A percentile compares a stretch with the other conserved stretches of the same genome.
Conservation (phyloP, 1,140 invertebrate genomes). For the Scaptomyza hsui region DNA sequence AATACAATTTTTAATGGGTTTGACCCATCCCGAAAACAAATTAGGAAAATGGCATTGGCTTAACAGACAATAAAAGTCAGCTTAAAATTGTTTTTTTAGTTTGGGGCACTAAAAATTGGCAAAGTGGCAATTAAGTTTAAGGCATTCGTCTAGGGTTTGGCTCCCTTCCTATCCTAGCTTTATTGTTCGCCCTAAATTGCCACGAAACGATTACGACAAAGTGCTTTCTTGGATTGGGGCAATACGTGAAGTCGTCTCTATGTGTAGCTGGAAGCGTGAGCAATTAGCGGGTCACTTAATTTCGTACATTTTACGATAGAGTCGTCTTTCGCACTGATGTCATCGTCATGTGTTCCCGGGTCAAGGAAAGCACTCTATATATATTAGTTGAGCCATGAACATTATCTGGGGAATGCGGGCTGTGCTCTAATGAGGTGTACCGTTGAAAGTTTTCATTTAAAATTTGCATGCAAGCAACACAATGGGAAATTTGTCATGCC, state of each 20-base stretch:
- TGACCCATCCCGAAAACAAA: slow-evolving; percentile 33
- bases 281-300: slow-evolving; percentile 73
- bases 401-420: slow-evolving; percentile 39
- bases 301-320: slow-evolving; percentile 43
- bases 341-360: slow-evolving; percentile 31
- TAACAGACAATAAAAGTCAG: slow-evolving; percentile 52
- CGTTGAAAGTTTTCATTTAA: slow-evolving; percentile 37
- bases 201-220: slow-evolving; percentile 58
- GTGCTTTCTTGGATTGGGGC: slow-evolving; percentile 31
- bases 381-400: background rate
- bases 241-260: background rate
- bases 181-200: slow-evolving; percentile 59
- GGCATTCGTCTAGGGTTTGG: slow-evolving; percentile 31
- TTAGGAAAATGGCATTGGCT: slow-evolving; percentile 57
- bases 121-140: slow-evolving; percentile 48
- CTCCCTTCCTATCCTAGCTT: background rate
- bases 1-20: slow-evolving; percentile 9
- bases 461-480: slow-evolving; percentile 61
- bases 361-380: slow-evolving; percentile 4
- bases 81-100: slow-evolving; percentile 46
- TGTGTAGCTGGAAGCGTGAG: slow-evolving; percentile 30
- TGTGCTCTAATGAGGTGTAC: slow-evolving; percentile 26
- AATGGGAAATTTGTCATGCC: slow-evolving; percentile 49
- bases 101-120: slow-evolving; percentile 71
- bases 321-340: slow-evolving; percentile 52